Base-by-base conservation (phyloP, 2,888 invertebrate species). In the Phengaris alcon region DNA sequence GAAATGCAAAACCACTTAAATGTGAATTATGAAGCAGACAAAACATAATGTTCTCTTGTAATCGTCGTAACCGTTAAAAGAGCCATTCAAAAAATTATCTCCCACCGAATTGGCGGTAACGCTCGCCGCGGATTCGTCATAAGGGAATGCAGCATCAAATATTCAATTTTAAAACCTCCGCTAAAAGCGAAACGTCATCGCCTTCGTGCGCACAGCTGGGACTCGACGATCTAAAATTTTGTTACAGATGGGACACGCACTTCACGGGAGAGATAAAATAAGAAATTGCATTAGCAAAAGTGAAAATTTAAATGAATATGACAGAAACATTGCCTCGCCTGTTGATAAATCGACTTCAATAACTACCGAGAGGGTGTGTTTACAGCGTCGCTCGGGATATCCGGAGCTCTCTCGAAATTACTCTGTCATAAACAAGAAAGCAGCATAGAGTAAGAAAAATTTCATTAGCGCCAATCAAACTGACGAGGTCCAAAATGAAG, bases 381-480 rank as follows among this genome's bases (percentile, higher is more conserved):
- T 85, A 87, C 88, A 90, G 88, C 88, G 86, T 83, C 84, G 87
- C 85, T 84, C 83, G 84, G 86, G 86, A 87, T 87, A 87, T 88
- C 87, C 86, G 85, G 85, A 86, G 86, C 85, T 83, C 86, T 87
- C 82, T 85, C 87, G 85, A 92, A 91, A 93, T 93, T 88, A 90
- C 86, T 83, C 91, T 93, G 93, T 93, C 93, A 93, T 86, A 89
- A 90, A 90, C 93, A 93, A 90, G 91, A 89, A 92, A 90, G 90
- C 83, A 86, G 87, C 86, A 86, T 86, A 84, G 88, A 91, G 90
- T 90, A 91, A 85, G 92, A 93, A 92, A 91, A 93, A 93, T 93
- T 93, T 93, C 92, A 93, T 93, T 93, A 93, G 92, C 93, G 92
- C 91, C 93, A 93, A 93, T 93, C 93, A 93, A 92, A 93, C 90